A percentile compares a stretch with the other conserved stretches of the same genome.
These are phyloP conservation scores for Pelosia muscerda DNA, from an alignment of 2,888 invertebrate genomes.

Conservation along the genomic window DNA sequence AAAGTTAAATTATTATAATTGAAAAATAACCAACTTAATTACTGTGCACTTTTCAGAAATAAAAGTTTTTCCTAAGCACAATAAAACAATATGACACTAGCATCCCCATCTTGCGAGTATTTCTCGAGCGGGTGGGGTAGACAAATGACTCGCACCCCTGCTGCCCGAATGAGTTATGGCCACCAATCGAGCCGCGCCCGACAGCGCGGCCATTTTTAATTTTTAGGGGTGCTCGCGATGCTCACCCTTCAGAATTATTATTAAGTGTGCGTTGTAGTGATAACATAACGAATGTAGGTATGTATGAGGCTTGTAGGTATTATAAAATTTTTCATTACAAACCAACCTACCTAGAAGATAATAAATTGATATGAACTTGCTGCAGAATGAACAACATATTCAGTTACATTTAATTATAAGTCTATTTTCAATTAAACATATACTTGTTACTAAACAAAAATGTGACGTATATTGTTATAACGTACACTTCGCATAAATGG, in stretches of 20 bases:
- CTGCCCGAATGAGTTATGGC: constrained; percentile 82
- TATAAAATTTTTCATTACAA: constrained; percentile 12
- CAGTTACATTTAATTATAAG: too few relatives aligned
- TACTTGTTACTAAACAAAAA: too few relatives aligned
- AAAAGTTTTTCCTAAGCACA: constrained; percentile 49
- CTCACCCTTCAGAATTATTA: constrained; percentile 79
- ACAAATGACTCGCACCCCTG: constrained; percentile 81
- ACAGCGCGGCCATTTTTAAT: constrained; percentile 85
- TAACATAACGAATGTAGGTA: constrained; percentile 47
- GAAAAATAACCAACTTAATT: background rate
- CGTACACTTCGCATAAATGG: too few relatives aligned
- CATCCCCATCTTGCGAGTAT: constrained; percentile 77
- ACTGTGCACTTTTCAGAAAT: constrained; percentile 21
- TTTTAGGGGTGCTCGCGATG: constrained; percentile 84
- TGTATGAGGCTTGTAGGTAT: constrained; percentile 31
- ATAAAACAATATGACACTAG: constrained; percentile 69
- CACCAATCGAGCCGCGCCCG: constrained; percentile 83
- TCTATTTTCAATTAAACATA: too few relatives aligned
- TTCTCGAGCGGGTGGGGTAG: constrained; percentile 79
- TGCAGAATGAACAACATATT: too few relatives aligned
- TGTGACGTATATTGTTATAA: too few relatives aligned
- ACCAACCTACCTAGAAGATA: background rate
- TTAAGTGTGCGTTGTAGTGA: constrained; percentile 57
- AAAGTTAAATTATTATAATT: background rate
- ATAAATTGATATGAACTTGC: too few relatives aligned